Conservation (phyloP, 2,797 vertebrate species). For the Platyrinchus mystaceus region DNA sequence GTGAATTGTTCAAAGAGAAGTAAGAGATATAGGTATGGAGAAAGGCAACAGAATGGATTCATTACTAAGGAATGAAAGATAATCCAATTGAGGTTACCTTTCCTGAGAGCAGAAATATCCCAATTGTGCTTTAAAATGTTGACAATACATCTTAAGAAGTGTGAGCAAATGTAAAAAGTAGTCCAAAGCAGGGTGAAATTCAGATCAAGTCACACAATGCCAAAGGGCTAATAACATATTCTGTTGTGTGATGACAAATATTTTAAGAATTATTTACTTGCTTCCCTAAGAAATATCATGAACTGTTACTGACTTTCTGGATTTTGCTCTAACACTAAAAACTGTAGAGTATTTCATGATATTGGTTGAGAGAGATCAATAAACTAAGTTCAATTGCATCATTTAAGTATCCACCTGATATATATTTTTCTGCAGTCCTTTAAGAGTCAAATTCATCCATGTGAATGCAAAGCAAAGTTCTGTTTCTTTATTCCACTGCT, state of each 20-base stretch:
- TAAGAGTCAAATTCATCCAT: background rate
- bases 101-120: background rate
- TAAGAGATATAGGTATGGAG: background rate
- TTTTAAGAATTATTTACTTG: background rate
- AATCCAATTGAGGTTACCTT: background rate
- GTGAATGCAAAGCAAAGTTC: background rate
- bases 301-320: background rate
- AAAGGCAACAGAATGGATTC: background rate
- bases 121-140: background rate
- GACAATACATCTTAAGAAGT: background rate
- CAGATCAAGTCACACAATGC: background rate
- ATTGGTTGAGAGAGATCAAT: background rate
- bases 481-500: background rate
- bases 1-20: background rate
- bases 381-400: background rate
- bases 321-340: background rate
- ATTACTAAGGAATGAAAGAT: background rate
- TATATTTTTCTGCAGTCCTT: background rate
- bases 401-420: background rate
- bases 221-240: background rate
- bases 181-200: background rate
- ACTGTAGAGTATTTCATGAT: background rate
- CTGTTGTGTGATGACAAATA: background rate
- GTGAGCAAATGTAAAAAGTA: background rate
- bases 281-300: background rate